These are phyloP conservation scores for Pristiophorus japonicus DNA, from an alignment of 2,113 vertebrate genomes.

Conservation along the genomic window DNA sequence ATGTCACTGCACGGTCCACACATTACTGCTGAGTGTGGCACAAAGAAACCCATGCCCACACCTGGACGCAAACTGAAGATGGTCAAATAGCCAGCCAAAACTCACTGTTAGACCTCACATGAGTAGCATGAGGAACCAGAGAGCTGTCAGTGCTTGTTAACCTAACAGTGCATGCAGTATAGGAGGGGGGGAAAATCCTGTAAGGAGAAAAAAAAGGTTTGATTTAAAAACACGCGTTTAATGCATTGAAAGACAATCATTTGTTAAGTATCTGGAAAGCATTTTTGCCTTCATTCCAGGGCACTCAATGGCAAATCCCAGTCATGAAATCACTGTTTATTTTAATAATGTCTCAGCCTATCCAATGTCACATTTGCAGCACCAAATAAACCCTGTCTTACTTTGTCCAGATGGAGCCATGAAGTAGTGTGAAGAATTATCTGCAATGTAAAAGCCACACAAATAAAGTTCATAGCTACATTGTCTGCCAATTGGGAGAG, in stretches of 20 bases:
- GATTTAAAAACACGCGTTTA: not conserved
- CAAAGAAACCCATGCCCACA: not conserved
- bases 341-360: not conserved
- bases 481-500: not conserved
- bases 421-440: slow-evolving; percentile 23
- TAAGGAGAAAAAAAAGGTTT: not conserved
- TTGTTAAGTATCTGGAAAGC: not conserved
- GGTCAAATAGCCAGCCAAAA: not conserved
- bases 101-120: not conserved
- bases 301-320: not conserved
- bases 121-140: not conserved
- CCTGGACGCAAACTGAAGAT: not conserved
- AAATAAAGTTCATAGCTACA: slow-evolving; percentile 6
- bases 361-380: not conserved
- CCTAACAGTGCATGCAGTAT: too few relatives aligned
- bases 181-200: not conserved
- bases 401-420: not conserved
- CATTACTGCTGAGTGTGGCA: not conserved
- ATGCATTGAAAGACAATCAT: not conserved
- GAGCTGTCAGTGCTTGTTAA: not conserved
- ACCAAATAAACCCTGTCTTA: not conserved
- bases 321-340: not conserved
- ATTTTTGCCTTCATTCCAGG: slow-evolving; percentile 1
- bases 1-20: not conserved
- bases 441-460: not conserved